Percentiles rank a stretch among this genome's conserved stretches.
These are phyloP conservation scores for Arrhamphus sclerolepis DNA, from an alignment of 2,797 vertebrate species.

Conservation along the genomic window DNA sequence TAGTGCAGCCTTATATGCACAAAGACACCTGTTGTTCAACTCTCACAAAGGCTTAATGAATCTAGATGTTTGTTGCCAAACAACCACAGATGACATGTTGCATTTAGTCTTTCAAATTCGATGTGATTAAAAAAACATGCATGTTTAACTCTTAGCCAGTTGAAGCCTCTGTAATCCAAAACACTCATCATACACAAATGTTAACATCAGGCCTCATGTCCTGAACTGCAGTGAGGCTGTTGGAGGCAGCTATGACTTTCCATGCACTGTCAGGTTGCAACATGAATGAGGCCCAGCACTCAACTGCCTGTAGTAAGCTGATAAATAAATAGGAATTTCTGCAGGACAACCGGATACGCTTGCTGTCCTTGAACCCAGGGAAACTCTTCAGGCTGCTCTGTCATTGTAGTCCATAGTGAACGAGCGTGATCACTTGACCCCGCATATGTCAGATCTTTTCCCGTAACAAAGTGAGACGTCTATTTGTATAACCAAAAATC, in stretches of 20 bases:
- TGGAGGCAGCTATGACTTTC: slow-evolving; percentile 45
- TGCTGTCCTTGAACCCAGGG: too few relatives aligned
- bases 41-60: slow-evolving; percentile 72
- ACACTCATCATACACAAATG: slow-evolving; percentile 40
- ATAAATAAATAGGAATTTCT: too few relatives aligned
- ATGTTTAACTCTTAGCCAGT: slow-evolving; percentile 33
- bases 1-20: slow-evolving; percentile 73
- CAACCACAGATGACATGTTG: slow-evolving; percentile 61
- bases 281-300: slow-evolving; percentile 23
- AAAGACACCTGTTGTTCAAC: slow-evolving; percentile 87
- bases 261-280: slow-evolving; percentile 7
- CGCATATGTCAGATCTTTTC: too few relatives aligned
- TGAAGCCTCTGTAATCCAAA: slow-evolving; percentile 29
- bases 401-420: too few relatives aligned
- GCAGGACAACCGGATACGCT: too few relatives aligned
- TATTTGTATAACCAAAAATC: too few relatives aligned
- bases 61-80: slow-evolving; percentile 77
- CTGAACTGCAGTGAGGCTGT: slow-evolving; percentile 10
- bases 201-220: slow-evolving; percentile 21
- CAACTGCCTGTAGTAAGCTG: too few relatives aligned
- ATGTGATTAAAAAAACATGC: slow-evolving; percentile 24
- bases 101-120: slow-evolving; percentile 47
- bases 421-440: too few relatives aligned
- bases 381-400: too few relatives aligned
- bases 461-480: too few relatives aligned